Percentiles rank a stretch among this genome's conserved stretches.
Evolutionary conservation across 2,888 invertebrate genomes (phyloP).

Genomic region (Melieria crassipennis): DNA sequence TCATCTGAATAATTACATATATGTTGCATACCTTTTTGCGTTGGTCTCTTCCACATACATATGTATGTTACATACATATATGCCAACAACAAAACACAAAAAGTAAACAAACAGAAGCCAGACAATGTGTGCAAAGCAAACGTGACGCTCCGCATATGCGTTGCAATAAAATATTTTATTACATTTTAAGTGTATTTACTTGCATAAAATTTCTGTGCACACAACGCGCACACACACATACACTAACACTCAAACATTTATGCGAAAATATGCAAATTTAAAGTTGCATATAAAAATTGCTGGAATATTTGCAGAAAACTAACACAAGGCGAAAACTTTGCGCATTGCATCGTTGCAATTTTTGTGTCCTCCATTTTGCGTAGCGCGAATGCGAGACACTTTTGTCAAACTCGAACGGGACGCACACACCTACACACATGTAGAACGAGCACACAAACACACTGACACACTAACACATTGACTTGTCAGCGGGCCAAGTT

Average conservation of each 20-base stretch:
- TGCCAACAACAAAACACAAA: too few species aligned
- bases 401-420: background rate
- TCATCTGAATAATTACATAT: too few species aligned
- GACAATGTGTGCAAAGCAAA: constrained; percentile 7
- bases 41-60: too few species aligned
- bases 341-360: background rate
- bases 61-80: too few species aligned
- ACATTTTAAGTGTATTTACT: constrained; percentile 56
- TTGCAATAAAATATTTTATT: constrained; percentile 56
- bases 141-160: constrained; percentile 36
- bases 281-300: constrained; percentile 8
- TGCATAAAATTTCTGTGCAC: constrained; percentile 18
- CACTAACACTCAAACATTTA: constrained; percentile 35
- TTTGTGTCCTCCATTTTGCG: background rate
- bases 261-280: constrained; percentile 19
- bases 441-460: too few species aligned
- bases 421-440: constrained; percentile 13
- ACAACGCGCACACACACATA: background rate
- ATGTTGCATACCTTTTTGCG: too few species aligned
- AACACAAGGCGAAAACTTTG: constrained; percentile 8
- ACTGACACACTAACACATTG: constrained; percentile 23
- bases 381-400: background rate
- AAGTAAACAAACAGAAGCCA: too few species aligned
- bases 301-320: constrained; percentile 6
- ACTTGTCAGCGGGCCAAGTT: constrained; percentile 20